Conservation (phyloP, 2,113 vertebrate species). For the Rhinolophus sinicus region DNA sequence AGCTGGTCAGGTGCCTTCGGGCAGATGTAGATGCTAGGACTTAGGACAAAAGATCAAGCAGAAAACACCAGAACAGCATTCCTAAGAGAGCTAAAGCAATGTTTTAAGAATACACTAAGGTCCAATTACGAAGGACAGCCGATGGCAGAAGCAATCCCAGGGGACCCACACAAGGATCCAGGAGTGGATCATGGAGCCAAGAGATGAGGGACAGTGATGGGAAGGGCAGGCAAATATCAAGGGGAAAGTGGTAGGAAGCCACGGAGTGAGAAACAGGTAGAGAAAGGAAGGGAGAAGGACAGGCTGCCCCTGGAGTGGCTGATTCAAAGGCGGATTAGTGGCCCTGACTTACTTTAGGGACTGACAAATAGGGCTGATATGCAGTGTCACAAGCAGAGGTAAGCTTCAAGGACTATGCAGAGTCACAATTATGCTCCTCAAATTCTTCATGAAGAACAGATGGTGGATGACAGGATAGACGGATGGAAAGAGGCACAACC, state of each 20-base stretch:
- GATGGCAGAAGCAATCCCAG: neutral
- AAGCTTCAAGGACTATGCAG: neutral
- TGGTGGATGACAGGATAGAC: too few relatives aligned
- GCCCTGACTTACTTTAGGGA: neutral
- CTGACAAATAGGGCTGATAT: neutral
- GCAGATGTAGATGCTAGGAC: neutral
- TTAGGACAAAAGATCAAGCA: neutral
- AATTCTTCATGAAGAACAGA: neutral
- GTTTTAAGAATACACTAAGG: neutral
- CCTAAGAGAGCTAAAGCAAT: neutral
- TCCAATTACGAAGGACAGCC: neutral
- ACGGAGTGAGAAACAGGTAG: neutral
- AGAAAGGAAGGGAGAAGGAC: neutral
- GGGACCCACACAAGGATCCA: neutral
- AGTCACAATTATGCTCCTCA: neutral
- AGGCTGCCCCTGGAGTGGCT: neutral
- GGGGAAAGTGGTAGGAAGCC: neutral
- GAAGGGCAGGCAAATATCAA: neutral
- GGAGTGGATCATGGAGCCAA: neutral
- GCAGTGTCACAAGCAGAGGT: neutral
- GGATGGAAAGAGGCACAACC: too few relatives aligned
- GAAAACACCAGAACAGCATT: neutral
- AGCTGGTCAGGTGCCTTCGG: neutral
- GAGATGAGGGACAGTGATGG: neutral
- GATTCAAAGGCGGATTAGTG: neutral